Percentiles rank a stretch among this genome's conserved stretches.
phyloP scores from a whole-genome alignment of 2,888 invertebrate species.

The Eupithecia subfuscata region DNA sequence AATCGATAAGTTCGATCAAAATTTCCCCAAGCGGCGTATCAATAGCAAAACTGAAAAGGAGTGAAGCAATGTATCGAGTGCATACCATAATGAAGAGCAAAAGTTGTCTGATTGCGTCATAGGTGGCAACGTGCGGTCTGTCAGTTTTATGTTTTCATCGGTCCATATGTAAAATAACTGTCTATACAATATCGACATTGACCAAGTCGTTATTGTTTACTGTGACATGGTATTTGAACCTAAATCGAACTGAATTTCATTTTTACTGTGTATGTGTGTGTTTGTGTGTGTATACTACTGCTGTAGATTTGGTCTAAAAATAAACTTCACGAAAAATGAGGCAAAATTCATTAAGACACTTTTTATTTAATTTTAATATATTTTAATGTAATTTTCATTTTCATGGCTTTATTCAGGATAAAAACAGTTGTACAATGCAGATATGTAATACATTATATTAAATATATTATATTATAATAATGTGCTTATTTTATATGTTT shows the following conservation, averaged over 20 bases:
- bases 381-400: too few relatives aligned
- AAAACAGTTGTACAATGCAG: too few relatives aligned
- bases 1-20: neutral
- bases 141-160: constrained; percentile 10
- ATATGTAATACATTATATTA: too few relatives aligned
- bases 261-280: neutral
- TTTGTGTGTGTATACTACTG: neutral
- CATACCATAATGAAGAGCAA: constrained; percentile 2
- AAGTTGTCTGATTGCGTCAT: constrained; percentile 20
- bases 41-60: neutral
- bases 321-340: neutral
- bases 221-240: neutral
- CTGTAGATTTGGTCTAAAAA: neutral
- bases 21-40: neutral
- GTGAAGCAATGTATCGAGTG: neutral
- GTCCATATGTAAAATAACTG: neutral
- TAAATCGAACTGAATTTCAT: neutral
- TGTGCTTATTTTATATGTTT: too few relatives aligned
- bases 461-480: too few relatives aligned
- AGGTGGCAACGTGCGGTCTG: constrained; percentile 15
- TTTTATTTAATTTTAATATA: too few relatives aligned
- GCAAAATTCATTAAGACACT: too few relatives aligned
- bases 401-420: too few relatives aligned
- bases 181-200: neutral
- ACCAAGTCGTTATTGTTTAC: neutral